These are phyloP conservation scores for Agonum fuliginosum DNA, from an alignment of 2,888 invertebrate genomes.

Conservation along the genomic window DNA sequence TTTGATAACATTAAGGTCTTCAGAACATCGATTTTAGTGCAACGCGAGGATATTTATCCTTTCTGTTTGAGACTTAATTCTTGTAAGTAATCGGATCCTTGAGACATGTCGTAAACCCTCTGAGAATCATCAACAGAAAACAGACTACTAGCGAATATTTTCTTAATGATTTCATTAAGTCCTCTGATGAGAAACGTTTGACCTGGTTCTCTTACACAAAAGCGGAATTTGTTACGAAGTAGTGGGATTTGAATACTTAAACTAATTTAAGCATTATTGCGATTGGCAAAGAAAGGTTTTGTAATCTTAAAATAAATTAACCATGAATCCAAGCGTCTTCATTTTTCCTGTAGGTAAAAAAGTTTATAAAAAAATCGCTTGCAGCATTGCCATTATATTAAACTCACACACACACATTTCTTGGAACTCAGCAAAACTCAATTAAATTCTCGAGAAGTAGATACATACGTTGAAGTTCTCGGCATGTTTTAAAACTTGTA, in stretches of 20 bases:
- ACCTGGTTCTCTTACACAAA: not conserved
- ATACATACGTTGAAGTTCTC: slow-evolving; percentile 50
- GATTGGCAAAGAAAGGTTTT: slow-evolving; percentile 46
- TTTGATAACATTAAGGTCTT: slow-evolving; percentile 21
- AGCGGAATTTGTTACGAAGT: too few relatives aligned
- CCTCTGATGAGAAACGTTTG: slow-evolving; percentile 33
- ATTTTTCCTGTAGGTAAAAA: slow-evolving; percentile 30
- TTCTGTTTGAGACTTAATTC: slow-evolving; percentile 43
- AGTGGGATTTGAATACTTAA: slow-evolving; percentile 28
- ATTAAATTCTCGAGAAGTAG: slow-evolving; percentile 57
- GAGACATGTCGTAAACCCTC: slow-evolving; percentile 55
- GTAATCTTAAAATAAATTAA: slow-evolving; percentile 42
- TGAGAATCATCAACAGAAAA: slow-evolving; percentile 50
- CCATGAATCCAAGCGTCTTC: slow-evolving; percentile 19
- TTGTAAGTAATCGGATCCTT: slow-evolving; percentile 56
- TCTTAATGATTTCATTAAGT: slow-evolving; percentile 57
- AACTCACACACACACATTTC: slow-evolving; percentile 23
- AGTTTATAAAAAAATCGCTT: slow-evolving; percentile 43
- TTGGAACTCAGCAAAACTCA: slow-evolving; percentile 53
- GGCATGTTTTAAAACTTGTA: slow-evolving; percentile 53
- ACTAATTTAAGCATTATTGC: slow-evolving; percentile 10
- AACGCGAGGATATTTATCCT: not conserved
- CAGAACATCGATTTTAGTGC: slow-evolving; percentile 8
- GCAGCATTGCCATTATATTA: slow-evolving; percentile 44
- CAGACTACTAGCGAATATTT: slow-evolving; percentile 49